Evolutionary conservation across 1,140 invertebrate genomes (phyloP).

Genomic region (Apis florea): DNA sequence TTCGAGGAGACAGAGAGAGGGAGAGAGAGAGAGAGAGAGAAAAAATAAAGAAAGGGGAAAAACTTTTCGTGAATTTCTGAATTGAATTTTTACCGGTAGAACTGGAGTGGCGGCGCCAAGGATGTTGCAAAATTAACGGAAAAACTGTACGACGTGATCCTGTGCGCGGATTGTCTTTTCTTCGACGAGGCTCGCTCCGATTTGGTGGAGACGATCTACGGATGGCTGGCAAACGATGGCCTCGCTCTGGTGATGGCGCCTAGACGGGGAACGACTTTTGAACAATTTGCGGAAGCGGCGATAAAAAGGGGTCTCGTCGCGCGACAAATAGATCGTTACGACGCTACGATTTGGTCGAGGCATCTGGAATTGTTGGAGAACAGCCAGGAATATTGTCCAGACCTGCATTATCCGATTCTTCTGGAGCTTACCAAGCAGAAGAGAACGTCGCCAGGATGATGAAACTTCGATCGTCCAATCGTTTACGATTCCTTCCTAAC

Average conservation of each 20-base stretch:
- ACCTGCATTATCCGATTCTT: constrained; percentile 86
- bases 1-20: neutral
- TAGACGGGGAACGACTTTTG: constrained; percentile 86
- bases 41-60: no score
- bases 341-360: constrained; percentile 84
- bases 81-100: constrained; percentile 64
- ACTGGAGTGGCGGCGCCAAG: constrained; percentile 61
- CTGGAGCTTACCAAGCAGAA: constrained; percentile 82
- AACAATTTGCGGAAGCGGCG: constrained; percentile 85
- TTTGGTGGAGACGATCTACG: constrained; percentile 86
- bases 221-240: constrained; percentile 84
- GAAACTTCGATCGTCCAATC: constrained; percentile 33
- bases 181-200: constrained; percentile 89
- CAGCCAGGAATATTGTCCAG: constrained; percentile 84
- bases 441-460: constrained; percentile 73
- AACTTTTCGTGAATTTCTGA: constrained; percentile 7
- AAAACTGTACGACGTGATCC: constrained; percentile 84
- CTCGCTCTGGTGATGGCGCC: constrained; percentile 89
- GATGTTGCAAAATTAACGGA: constrained; percentile 62
- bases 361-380: constrained; percentile 83
- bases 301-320: constrained; percentile 82
- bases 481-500: neutral
- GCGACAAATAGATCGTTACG: constrained; percentile 82
- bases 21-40: no score
- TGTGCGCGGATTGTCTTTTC: constrained; percentile 91